Conservation (phyloP, 1,140 invertebrate genomes). For the Chionoecetes opilio region DNA sequence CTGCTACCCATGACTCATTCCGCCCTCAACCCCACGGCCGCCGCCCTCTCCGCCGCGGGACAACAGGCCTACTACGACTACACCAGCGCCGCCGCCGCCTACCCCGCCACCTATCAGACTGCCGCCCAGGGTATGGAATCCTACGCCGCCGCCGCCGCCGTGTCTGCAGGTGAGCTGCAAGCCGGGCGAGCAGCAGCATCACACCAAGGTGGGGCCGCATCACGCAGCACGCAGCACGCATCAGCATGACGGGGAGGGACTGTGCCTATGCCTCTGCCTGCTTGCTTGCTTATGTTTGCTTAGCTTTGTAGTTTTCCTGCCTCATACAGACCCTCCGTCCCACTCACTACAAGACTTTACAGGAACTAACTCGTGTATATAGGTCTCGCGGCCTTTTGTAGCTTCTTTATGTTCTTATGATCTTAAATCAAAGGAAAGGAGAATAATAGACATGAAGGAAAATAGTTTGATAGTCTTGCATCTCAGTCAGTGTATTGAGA, state of each 20-base stretch:
- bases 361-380: too few species aligned
- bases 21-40: constrained; percentile 57
- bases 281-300: background rate
- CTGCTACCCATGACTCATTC: constrained; percentile 54
- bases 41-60: constrained; percentile 51
- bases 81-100: constrained; percentile 54
- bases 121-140: constrained; percentile 64
- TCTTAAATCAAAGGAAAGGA: too few species aligned
- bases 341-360: too few species aligned
- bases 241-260: background rate
- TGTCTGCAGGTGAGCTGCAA: constrained; percentile 61
- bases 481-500: too few species aligned
- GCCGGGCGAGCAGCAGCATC: constrained; percentile 1
- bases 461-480: too few species aligned
- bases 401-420: too few species aligned
- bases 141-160: constrained; percentile 58
- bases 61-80: constrained; percentile 70
- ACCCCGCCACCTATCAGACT: constrained; percentile 63
- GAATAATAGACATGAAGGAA: too few species aligned
- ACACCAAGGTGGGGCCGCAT: background rate
- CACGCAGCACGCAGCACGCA: too few species aligned
- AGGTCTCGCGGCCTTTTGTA: too few species aligned
- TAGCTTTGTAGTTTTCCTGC: background rate
- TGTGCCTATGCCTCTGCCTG: too few species aligned
- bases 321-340: background rate